Conservation (phyloP, 2,797 vertebrate genomes). For the Meda fulgida region DNA sequence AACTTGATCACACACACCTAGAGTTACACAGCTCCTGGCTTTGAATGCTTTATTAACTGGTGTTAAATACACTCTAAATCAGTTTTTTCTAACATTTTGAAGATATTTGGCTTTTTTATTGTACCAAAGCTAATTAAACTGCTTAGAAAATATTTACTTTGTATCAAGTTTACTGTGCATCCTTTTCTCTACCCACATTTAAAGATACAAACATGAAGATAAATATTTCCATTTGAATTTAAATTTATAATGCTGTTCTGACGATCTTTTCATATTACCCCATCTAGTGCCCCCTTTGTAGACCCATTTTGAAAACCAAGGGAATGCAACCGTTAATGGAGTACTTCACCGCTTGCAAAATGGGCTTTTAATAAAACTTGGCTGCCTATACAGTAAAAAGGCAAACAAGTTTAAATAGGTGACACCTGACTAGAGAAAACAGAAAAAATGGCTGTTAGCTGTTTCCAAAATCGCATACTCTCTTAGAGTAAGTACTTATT, state of each 20-base stretch:
- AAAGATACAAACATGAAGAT: background rate
- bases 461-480: too few relatives aligned
- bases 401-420: too few relatives aligned
- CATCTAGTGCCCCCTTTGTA: background rate
- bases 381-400: background rate
- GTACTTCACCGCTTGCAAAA: too few relatives aligned
- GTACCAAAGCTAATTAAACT: background rate
- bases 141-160: background rate
- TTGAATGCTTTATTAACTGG: constrained; percentile 7
- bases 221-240: background rate
- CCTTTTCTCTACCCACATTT: background rate
- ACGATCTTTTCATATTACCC: background rate
- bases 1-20: background rate
- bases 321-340: too few relatives aligned
- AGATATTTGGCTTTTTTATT: background rate
- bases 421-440: too few relatives aligned
- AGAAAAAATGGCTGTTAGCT: too few relatives aligned
- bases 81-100: background rate
- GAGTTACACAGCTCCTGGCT: background rate
- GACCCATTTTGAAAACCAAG: background rate
- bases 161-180: background rate
- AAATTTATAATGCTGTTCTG: background rate
- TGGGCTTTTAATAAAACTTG: background rate
- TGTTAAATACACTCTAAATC: background rate
- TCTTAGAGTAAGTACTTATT: too few relatives aligned